Conservation (phyloP, 2,113 vertebrate species). For the Onychostoma macrolepis region DNA sequence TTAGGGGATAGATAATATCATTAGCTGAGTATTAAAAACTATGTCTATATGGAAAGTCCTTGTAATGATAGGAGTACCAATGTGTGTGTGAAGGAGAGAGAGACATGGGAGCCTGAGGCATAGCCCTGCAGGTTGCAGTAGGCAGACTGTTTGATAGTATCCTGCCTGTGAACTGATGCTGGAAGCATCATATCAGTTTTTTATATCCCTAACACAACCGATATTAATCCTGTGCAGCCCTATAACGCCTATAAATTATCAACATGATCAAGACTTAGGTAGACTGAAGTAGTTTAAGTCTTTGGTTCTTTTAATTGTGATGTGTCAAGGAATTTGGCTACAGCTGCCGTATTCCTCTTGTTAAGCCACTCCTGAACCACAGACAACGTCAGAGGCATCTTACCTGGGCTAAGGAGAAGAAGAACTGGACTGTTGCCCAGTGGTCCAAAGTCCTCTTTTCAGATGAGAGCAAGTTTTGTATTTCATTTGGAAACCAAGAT, state of each 20-base stretch:
- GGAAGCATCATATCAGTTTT: conserved; percentile 20
- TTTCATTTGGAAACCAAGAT: too few relatives aligned
- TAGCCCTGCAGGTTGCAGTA: conserved; percentile 31
- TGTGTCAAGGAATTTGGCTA: too few relatives aligned
- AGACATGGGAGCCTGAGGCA: conserved; percentile 12
- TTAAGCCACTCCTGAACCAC: too few relatives aligned
- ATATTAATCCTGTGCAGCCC: background rate
- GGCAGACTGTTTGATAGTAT: conserved; percentile 32
- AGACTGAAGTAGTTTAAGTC: too few relatives aligned
- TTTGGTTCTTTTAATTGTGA: too few relatives aligned
- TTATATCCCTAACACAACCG: background rate
- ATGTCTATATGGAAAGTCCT: background rate
- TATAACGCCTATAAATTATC: background rate
- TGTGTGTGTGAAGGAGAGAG: background rate
- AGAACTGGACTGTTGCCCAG: too few relatives aligned
- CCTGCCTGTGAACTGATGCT: conserved; percentile 34
- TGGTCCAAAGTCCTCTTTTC: too few relatives aligned
- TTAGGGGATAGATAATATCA: background rate
- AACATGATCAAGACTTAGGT: background rate
- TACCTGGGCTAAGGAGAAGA: too few relatives aligned
- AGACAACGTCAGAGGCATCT: too few relatives aligned
- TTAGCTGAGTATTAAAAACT: background rate
- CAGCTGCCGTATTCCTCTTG: too few relatives aligned
- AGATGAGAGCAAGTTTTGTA: too few relatives aligned
- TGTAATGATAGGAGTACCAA: background rate